phyloP scores from a whole-genome alignment of 2,888 invertebrate genomes.

The Pseudococcus viburni region DNA sequence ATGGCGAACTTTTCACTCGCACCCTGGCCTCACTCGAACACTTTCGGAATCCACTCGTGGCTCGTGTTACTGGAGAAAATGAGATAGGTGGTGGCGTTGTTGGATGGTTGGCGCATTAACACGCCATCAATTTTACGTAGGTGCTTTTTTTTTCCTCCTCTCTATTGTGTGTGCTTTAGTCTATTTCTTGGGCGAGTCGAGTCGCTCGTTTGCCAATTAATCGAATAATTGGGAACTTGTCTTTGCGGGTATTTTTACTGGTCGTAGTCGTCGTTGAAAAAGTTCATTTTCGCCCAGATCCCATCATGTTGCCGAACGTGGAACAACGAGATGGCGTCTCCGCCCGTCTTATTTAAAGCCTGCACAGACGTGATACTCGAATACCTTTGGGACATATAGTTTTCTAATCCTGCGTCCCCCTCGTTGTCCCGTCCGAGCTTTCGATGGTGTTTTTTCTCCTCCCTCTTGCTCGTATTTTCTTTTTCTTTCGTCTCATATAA shows the following conservation, averaged over 20 bases:
- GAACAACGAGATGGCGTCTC: not conserved
- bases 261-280: not conserved
- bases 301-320: not conserved
- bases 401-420: conserved; percentile 57
- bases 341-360: conserved; percentile 13
- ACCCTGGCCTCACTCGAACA: not conserved
- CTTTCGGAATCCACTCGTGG: not conserved
- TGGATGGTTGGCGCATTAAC: conserved; percentile 29
- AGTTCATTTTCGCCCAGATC: conserved; percentile 4
- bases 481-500: not conserved
- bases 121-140: conserved; percentile 52
- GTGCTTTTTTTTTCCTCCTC: not conserved
- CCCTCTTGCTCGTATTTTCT: not conserved
- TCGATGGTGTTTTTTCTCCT: not conserved
- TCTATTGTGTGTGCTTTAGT: not conserved
- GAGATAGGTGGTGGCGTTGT: conserved; percentile 2
- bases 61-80: not conserved
- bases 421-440: not conserved
- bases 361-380: conserved; percentile 60
- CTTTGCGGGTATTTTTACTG: conserved; percentile 60
- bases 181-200: not conserved
- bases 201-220: conserved; percentile 62
- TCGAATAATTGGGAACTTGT: conserved; percentile 66
- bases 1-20: conserved; percentile 12
- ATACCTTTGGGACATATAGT: conserved; percentile 63